Evolutionary conservation across 2,113 vertebrate genomes (phyloP), one percentile per base, ranked within the genome.

Genomic region (Peromyscus californicus): DNA sequence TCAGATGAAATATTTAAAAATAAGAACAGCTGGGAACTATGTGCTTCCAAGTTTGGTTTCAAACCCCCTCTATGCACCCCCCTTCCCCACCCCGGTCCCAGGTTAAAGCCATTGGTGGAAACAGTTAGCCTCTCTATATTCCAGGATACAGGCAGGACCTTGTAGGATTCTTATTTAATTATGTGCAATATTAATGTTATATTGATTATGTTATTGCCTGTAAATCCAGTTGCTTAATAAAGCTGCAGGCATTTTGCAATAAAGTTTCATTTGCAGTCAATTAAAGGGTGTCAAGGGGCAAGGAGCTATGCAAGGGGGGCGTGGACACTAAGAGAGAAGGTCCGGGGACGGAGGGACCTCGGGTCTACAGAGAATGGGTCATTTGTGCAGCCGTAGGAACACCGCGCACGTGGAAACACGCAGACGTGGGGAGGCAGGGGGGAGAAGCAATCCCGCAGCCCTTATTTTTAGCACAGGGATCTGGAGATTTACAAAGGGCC

Each of bases 191-290:
- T 99, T 98, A 98, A 98, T 98, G 98, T 98, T 98, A 97, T 98
- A 98, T 99, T 98, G 98, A 99, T 98, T 98, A 98, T 98, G 96
- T 98, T 98, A 98, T 98, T 98, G 98, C 98, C 95, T 98, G 98
- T 98, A 98, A 98, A 98, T 98, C 92, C 96, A 96, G 89, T 98
- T 98, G 97, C 97, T 98, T 99, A 99, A 98, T 99, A 99, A 99
- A 98, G 92, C 97, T 98, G 85, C 93, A 98, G 96, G 98, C 95
- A 97, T 98, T 98, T 98, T 95, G 97, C 97, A 98, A 97, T 98
- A 98, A 98, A 98, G 97, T 97, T 97, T 95, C 97, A 85, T 98
- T 98, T 98, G 96, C 84, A 98, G 97, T 98, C 98, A 98, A 95
- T 98, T 98, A 98, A 98, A 95, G 93, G 83, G 96, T 98, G 96